A percentile compares a stretch with the other conserved stretches of the same genome.
Conservation (phyloP, 2,113 vertebrate species). For the Channa maculata region DNA sequence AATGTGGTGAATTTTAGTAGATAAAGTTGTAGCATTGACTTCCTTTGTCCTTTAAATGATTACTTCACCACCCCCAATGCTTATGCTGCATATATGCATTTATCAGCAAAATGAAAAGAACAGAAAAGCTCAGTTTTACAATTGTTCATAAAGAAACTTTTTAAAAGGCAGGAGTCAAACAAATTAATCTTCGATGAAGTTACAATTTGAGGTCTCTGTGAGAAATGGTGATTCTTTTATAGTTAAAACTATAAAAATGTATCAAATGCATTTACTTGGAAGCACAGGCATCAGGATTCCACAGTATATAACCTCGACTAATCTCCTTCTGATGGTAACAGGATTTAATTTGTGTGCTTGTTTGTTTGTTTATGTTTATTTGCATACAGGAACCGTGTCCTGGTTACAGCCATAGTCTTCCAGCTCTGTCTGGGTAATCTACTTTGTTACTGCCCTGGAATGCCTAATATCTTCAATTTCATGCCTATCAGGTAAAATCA, state of each 20-base stretch:
- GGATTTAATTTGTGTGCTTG: background rate
- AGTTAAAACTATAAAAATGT: too few relatives aligned
- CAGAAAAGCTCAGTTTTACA: too few relatives aligned
- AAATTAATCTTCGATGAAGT: too few relatives aligned
- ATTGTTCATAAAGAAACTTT: too few relatives aligned
- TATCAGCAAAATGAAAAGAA: background rate
- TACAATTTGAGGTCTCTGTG: background rate
- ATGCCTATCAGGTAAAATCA: conserved; percentile 90
- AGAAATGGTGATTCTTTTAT: background rate
- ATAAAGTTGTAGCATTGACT: too few relatives aligned
- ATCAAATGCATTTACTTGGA: background rate
- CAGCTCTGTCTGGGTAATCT: conserved; percentile 89
- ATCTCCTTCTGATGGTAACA: background rate
- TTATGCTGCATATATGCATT: background rate
- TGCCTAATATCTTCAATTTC: conserved; percentile 93
- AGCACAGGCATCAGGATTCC: background rate
- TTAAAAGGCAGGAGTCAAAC: too few relatives aligned
- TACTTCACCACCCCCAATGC: background rate
- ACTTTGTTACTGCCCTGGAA: conserved; percentile 91
- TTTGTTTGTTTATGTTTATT: conserved; percentile 4
- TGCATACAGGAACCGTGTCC: conserved; percentile 84
- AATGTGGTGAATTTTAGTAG: background rate
- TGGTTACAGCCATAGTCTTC: conserved; percentile 88
- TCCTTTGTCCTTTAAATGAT: too few relatives aligned
- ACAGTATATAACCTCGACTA: background rate